Base-by-base conservation (phyloP, 2,888 invertebrate genomes). In the Limnephilus marmoratus region DNA sequence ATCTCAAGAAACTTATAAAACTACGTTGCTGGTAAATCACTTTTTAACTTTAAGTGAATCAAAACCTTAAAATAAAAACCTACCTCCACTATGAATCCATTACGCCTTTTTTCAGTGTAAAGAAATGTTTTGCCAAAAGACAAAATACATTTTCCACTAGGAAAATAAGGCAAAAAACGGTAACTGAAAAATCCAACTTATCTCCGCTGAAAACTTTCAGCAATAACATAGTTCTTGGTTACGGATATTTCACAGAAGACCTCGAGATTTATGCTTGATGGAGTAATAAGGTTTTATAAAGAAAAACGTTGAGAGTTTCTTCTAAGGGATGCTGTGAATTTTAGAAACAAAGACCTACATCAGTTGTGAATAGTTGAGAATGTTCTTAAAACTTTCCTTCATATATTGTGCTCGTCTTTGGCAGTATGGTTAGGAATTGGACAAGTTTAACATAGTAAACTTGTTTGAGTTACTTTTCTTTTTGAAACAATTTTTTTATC, bases 201-300 rank as follows among this genome's bases (percentile, higher is more conserved):
- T 83, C 83, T 83, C 24, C 37, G 83, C 83, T 34, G 34, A 83
- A 83, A 83, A 83, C 83, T 83, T 83, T 83, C 15, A n/a, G 83
- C 83, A 83, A 83, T 83, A 83, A 83, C 83, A 83, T 83, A 83
- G 34, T 83, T 83, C 83, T 37, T 83, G 83, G 37, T 83, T 83
- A 83, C 24, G 31, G 41, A 41, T 83, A 31, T 37, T 83, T 37
- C 83, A 34, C 83, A 9, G 83, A 83, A 83, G 83, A 83, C 83
- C 34, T 41, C 83, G 34, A 83, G 83, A 83, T 83, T 83, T 83
- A 83, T 83, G 83, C 34, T 83, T 41, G 83, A 83, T 83, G 24
- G 83, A 37, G 41, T 83, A 83, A 83, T 83, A 83, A 83, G 83
- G 41, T 83, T 83, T 83, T 83, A 83, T 83, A 83, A 83, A 24